Base-by-base conservation (phyloP, 1,140 invertebrate species). In the Anoplolepis gracilipes region DNA sequence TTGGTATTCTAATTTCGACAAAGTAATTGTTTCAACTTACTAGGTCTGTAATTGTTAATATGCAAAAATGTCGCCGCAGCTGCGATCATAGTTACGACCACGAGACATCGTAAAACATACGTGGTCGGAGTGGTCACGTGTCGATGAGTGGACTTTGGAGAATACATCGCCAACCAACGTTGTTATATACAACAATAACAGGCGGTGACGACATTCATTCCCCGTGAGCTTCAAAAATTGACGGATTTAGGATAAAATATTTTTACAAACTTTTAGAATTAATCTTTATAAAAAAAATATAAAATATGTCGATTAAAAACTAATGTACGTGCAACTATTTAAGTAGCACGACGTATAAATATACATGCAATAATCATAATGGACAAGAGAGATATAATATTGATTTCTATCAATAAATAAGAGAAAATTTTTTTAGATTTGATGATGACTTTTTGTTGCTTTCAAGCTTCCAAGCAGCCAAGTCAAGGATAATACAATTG, bases 31-130 rank as follows among this genome's bases (percentile, higher is more conserved):
- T 70, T 19, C 55, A 89, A 94, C 94, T 94, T 93, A 94, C 94
- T 93, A 22, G 94, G 94, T 82, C 90, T 92, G 81, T 94, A 93
- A 92, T 94, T 93, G 78, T 93, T 94, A 85, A 94, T 86, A 84
- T 94, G 94, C 67, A 94, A 92, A 91, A 94, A 93, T n/a, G 92
- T 93, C 16, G 94, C 93, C 67, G 93, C 93, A 69, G 93, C 92
- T 64, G 89, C 85, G 64, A 92, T 92, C 93, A 94, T 92, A 73
- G 87, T 85, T 33, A 93, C 85, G 25, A 94, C 92, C 64, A 93
- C 88, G 57, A 91, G 86, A 67, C 87, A 92, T 77, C 94, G 92
- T 69, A 93, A 65, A 6, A 92, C 28, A 49, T 93, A 93, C 49
- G 93, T 90, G 36, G 87, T 67, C n/a, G 92, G 85, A 33, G 90